A percentile compares a stretch with the other conserved stretches of the same genome.
Conservation (phyloP, 2,113 vertebrate genomes). For the Chaenocephalus aceratus region DNA sequence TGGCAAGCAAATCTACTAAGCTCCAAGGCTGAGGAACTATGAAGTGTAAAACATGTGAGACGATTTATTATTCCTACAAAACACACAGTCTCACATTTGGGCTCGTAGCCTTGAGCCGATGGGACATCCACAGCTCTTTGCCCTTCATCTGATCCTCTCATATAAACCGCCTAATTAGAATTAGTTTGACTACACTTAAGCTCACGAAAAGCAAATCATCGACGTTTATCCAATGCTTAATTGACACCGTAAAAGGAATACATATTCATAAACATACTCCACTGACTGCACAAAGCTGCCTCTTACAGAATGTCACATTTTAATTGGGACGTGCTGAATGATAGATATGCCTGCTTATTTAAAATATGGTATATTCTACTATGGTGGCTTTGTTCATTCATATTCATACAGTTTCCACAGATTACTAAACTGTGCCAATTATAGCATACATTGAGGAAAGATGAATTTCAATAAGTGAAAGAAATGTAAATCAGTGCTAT, state of each 20-base stretch:
- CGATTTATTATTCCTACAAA: slow-evolving; percentile 76
- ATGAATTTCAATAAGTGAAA: slow-evolving; percentile 44
- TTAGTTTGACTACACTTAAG: slow-evolving; percentile 69
- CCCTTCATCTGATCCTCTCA: slow-evolving; percentile 62
- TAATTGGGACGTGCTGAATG: slow-evolving; percentile 72
- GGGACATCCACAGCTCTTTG: slow-evolving; percentile 65
- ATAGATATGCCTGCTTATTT: slow-evolving; percentile 68
- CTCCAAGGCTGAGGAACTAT: slow-evolving; percentile 63
- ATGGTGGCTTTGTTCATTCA: slow-evolving; percentile 52
- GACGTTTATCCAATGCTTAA: slow-evolving; percentile 77
- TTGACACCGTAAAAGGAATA: slow-evolving; percentile 75
- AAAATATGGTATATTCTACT: slow-evolving; percentile 50
- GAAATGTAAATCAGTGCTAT: slow-evolving; percentile 49
- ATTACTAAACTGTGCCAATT: slow-evolving; percentile 59
- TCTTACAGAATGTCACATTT: slow-evolving; percentile 75
- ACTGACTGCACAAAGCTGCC: slow-evolving; percentile 54
- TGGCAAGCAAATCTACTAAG: slow-evolving; percentile 64
- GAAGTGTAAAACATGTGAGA: slow-evolving; percentile 75
- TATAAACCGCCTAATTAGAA: slow-evolving; percentile 80
- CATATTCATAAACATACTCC: slow-evolving; percentile 76
- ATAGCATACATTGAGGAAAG: slow-evolving; percentile 32
- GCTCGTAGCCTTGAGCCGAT: slow-evolving; percentile 52
- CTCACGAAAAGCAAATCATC: slow-evolving; percentile 74
- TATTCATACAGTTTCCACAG: slow-evolving; percentile 57
- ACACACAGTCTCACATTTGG: slow-evolving; percentile 57